These are phyloP conservation scores for Euleptes europaea DNA, from an alignment of 2,113 vertebrate species.

Conservation along the genomic window DNA sequence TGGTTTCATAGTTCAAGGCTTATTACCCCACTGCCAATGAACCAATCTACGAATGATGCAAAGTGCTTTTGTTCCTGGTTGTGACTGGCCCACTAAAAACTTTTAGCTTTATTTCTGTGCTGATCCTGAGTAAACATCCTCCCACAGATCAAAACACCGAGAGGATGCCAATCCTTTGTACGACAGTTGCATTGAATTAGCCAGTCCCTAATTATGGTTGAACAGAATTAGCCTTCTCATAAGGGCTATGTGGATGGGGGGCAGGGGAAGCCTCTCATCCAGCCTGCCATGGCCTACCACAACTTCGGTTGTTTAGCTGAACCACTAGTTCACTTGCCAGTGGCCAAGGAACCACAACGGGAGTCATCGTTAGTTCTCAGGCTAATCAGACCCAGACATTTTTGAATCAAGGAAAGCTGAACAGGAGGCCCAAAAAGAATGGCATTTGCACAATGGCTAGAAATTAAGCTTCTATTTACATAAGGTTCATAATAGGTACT, in stretches of 20 bases:
- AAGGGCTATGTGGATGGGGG: not conserved
- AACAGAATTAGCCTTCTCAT: slow-evolving; percentile 10
- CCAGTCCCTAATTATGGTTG: slow-evolving; percentile 13
- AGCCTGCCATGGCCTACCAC: not conserved
- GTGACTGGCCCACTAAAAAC: slow-evolving; percentile 26
- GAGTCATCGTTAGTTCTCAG: slow-evolving; percentile 26
- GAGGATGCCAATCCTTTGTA: slow-evolving; percentile 23
- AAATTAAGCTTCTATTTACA: not conserved
- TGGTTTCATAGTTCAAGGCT: slow-evolving; percentile 5
- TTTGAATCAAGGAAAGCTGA: slow-evolving; percentile 12
- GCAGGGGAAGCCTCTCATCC: not conserved
- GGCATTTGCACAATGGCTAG: not conserved
- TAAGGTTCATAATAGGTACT: not conserved
- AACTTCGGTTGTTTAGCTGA: not conserved
- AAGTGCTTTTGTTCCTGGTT: slow-evolving; percentile 6
- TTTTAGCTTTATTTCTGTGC: slow-evolving; percentile 14
- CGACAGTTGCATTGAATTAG: slow-evolving; percentile 31
- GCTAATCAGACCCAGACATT: slow-evolving; percentile 19
- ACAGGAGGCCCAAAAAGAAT: not conserved
- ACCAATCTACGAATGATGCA: not conserved
- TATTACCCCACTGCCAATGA: slow-evolving; percentile 13
- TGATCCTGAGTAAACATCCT: slow-evolving; percentile 32
- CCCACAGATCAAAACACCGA: slow-evolving; percentile 27
- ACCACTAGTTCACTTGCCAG: slow-evolving; percentile 11
- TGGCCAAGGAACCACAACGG: slow-evolving; percentile 9